These are phyloP conservation scores for Esox lucius DNA, from an alignment of 2,797 vertebrate species.

Conservation along the genomic window DNA sequence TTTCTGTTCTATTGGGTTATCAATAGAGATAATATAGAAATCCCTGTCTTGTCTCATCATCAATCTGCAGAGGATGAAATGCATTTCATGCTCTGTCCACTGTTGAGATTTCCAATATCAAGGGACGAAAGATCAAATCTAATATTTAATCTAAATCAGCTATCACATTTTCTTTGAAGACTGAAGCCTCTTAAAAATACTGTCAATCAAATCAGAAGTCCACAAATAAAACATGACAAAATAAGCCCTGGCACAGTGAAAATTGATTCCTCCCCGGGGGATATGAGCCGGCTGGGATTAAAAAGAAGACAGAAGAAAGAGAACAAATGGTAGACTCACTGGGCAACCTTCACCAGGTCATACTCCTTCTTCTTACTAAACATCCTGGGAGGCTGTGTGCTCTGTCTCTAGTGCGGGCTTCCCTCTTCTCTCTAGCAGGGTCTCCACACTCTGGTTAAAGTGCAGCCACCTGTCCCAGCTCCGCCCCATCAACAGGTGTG, in stretches of 20 bases:
- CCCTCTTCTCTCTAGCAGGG: conserved; percentile 6
- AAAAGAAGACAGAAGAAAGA: not conserved
- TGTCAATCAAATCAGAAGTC: not conserved
- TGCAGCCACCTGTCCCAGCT: conserved; percentile 58
- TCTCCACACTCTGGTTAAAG: conserved; percentile 51
- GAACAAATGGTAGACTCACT: conserved; percentile 58
- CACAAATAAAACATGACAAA: not conserved
- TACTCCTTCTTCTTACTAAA: conserved; percentile 62
- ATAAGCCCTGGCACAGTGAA: not conserved
- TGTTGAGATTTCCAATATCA: not conserved
- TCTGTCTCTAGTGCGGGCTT: conserved; percentile 29
- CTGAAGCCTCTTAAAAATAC: not conserved
- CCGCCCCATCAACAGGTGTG: conserved; percentile 67
- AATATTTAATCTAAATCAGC: not conserved
- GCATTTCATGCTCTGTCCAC: not conserved
- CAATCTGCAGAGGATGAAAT: not conserved
- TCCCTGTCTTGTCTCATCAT: not conserved
- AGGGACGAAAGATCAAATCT: not conserved
- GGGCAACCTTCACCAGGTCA: conserved; percentile 53
- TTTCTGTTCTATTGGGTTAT: not conserved
- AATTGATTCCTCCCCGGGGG: not conserved
- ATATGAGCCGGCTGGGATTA: not conserved
- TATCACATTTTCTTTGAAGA: not conserved
- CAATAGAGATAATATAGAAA: not conserved
- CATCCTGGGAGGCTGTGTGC: conserved; percentile 52